Conservation (phyloP, 1,140 invertebrate species). For the Zaprionus taronus region DNA sequence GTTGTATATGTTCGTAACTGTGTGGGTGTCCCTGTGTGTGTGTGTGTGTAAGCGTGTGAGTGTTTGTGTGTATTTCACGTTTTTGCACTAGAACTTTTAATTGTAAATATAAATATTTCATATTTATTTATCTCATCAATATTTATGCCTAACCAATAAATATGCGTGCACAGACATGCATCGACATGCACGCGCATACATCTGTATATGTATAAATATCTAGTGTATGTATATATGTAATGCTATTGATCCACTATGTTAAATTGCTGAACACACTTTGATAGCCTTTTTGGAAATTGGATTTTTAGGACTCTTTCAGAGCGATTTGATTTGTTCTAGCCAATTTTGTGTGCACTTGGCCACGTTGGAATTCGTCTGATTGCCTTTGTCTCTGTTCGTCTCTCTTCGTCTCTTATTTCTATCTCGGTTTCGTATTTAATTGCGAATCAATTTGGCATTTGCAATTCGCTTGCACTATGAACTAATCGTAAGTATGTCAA, state of each 20-base stretch:
- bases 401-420: neutral
- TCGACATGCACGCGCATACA: neutral
- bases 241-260: slow-evolving; percentile 23
- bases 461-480: slow-evolving; percentile 13
- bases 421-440: neutral
- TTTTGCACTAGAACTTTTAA: slow-evolving; percentile 57
- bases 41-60: slow-evolving; percentile 4
- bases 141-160: slow-evolving; percentile 69
- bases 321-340: slow-evolving; percentile 51
- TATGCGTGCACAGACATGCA: slow-evolving; percentile 26
- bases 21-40: neutral
- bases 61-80: slow-evolving; percentile 25
- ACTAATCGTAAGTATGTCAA: slow-evolving; percentile 34
- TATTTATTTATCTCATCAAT: slow-evolving; percentile 55
- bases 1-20: neutral
- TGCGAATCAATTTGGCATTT: slow-evolving; percentile 13
- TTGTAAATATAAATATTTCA: slow-evolving; percentile 49
- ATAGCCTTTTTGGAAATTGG: slow-evolving; percentile 36
- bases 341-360: slow-evolving; percentile 40
- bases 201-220: slow-evolving; percentile 1
- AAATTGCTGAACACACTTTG: slow-evolving; percentile 46
- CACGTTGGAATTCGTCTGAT: slow-evolving; percentile 33
- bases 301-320: slow-evolving; percentile 13
- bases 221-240: slow-evolving; percentile 2
- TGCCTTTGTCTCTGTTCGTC: slow-evolving; percentile 11